Base-by-base conservation (phyloP, 1,140 invertebrate genomes). In the Medauroidea extradentata region DNA sequence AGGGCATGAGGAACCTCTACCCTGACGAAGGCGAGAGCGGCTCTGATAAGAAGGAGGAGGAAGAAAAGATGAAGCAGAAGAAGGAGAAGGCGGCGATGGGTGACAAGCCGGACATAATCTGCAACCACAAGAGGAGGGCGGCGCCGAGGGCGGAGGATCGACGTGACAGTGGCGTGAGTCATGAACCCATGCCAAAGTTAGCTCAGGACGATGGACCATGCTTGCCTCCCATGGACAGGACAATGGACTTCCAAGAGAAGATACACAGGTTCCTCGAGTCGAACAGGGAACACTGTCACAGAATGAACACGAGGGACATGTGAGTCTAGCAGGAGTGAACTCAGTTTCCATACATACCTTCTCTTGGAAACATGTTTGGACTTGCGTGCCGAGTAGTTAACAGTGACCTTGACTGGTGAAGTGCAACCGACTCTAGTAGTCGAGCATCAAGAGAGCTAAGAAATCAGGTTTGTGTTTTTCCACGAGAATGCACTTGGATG, bases 1-100 rank as follows among this genome's bases (percentile, higher is more conserved):
- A 75, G 29, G 84, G 84, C 7, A 84, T 85, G 81, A 78, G 68
- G 24, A 83, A 79, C 60, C 69, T 72, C 44, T 81, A 84, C 60
- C 80, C 81, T 19, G 82, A 84, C 23, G 79, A 78, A 19, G 69
- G 75, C 5, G 63, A 69, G 3, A 41, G 67, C 13, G 69, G 75
- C 8, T 73, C 78, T 0, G 76, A 75, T 53, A 78, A 73, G 24
- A 64, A 38, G 38, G 44, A 21, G 69, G 75, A 9, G 74, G 78
- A 0, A 75, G 76, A 56, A 77, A 74, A 25, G 70, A 80, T 13
- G 75, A 75, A 23, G 75, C 80, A 2, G 75, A 78, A 62, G 73
- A 74, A 57, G 75, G 77, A 53, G 73, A 71, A 58, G 75, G 72
- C 11, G 78, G 75, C 29, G 75, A 78, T 72, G 70, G 81, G 50